Base-by-base conservation (phyloP, 2,888 invertebrate species). In the Nycteola revayana region DNA sequence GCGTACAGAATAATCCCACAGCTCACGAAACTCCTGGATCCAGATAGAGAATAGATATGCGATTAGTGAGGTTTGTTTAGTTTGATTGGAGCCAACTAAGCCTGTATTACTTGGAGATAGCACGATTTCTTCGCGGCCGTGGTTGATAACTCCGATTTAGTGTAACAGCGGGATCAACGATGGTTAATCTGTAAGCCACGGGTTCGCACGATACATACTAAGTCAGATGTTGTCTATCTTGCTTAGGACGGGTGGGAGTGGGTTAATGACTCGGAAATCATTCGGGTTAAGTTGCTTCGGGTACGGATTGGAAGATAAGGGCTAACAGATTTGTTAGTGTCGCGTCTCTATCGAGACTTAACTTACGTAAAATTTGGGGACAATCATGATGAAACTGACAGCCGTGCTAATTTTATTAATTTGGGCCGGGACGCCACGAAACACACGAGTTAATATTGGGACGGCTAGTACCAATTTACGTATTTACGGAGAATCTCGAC, bases 241-340 rank as follows among this genome's bases (percentile, higher is more conserved):
- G 80, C 87, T 88, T 86, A 87, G 82, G 73, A 70, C 69, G 76
- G 74, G 67, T 66, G 67, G 75, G 77, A 80, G 77, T 73, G 69
- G 75, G 80, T 87, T 86, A 87, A 87, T 88, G 87, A 83, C 80
- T 82, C 74, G 87, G 86, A 87, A 87, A 85, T 87, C 81, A 87
- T 86, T 86, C 74, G 86, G 86, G 81, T 82, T 83, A 80, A 82
- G 76, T 81, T 79, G 69, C 76, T 67, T 66, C 66, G 74, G 74
- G 72, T 74, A 68, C 70, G 83, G 84, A 87, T 86, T 80, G 81
- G 66, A 77, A 84, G 87, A 87, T 87, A 85, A 85, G 78, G 76
- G 68, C 72, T 66, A 72, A 76, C 75, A 81, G 85, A 86, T 87
- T 86, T 83, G 85, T 86, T 80, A 72, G 78, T 78, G 77, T 77